Percentiles rank a stretch among this genome's conserved stretches.
Conservation (phyloP, 2,888 invertebrate species). For the Agrochola circellaris region DNA sequence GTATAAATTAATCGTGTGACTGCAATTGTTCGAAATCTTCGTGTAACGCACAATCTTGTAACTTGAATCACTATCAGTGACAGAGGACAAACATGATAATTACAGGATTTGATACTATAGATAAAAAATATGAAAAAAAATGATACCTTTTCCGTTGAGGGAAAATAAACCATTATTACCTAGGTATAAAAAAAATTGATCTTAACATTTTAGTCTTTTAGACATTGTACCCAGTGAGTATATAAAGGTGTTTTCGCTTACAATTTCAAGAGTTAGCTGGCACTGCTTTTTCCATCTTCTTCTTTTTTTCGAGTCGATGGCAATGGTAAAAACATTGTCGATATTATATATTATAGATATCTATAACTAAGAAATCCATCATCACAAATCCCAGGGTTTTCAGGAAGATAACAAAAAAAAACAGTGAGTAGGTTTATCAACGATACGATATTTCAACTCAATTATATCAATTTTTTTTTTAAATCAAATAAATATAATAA, state of each 20-base stretch:
- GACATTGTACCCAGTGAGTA: not conserved
- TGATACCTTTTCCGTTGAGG: not conserved
- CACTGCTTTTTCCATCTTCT: constrained; percentile 1
- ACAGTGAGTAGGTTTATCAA: not conserved
- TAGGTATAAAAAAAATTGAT: not conserved
- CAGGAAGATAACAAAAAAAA: constrained; percentile 9
- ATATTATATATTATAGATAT: no score
- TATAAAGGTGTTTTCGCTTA: not conserved
- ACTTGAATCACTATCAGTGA: not conserved
- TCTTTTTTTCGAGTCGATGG: no score
- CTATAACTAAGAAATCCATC: no score
- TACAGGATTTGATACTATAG: not conserved
- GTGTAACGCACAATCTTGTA: constrained; percentile 27
- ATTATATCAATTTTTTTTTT: not conserved
- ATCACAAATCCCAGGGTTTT: constrained; percentile 1
- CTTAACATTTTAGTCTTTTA: constrained; percentile 8
- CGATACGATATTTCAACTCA: not conserved
- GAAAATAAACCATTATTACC: not conserved
- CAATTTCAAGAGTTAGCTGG: constrained; percentile 4
- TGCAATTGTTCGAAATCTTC: constrained; percentile 20
- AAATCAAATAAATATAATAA: not conserved
- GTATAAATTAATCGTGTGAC: constrained; percentile 18
- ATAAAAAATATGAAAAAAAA: not conserved
- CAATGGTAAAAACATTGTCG: no score
- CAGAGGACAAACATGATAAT: constrained; percentile 1